These are phyloP conservation scores for Holotrichia oblita DNA, from an alignment of 1,140 invertebrate species.

Conservation along the genomic window DNA sequence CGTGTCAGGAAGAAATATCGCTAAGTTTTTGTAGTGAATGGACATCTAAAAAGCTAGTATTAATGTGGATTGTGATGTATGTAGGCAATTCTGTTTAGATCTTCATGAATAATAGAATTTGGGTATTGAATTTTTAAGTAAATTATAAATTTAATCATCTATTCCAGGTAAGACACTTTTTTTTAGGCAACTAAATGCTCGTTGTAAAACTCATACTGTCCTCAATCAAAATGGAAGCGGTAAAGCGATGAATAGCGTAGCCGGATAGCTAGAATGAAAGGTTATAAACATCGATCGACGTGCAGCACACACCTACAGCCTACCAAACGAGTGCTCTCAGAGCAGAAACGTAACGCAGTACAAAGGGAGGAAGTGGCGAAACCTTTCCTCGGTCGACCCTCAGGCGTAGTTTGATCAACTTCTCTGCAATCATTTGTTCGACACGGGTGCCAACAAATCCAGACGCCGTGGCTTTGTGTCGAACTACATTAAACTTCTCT, in stretches of 20 bases:
- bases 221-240: conserved; percentile 6
- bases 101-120: too few species aligned
- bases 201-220: not conserved
- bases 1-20: not conserved
- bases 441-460: conserved; percentile 61
- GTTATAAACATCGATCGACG: conserved; percentile 9
- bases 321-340: not conserved
- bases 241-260: not conserved
- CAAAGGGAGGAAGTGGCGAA: conserved; percentile 14
- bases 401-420: conserved; percentile 57
- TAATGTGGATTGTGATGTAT: too few species aligned
- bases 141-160: too few species aligned
- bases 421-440: conserved; percentile 60
- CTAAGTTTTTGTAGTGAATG: not conserved
- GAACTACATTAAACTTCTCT: conserved; percentile 46
- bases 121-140: too few species aligned
- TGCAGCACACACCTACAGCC: not conserved
- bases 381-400: conserved; percentile 49
- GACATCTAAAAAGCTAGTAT: too few species aligned
- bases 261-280: not conserved
- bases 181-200: too few species aligned
- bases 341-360: not conserved
- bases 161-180: too few species aligned
- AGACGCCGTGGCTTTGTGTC: conserved; percentile 54
- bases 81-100: too few species aligned